Conservation (phyloP, 64 coral and sea anemone genomes). For the Catalaphyllia jardinei region DNA sequence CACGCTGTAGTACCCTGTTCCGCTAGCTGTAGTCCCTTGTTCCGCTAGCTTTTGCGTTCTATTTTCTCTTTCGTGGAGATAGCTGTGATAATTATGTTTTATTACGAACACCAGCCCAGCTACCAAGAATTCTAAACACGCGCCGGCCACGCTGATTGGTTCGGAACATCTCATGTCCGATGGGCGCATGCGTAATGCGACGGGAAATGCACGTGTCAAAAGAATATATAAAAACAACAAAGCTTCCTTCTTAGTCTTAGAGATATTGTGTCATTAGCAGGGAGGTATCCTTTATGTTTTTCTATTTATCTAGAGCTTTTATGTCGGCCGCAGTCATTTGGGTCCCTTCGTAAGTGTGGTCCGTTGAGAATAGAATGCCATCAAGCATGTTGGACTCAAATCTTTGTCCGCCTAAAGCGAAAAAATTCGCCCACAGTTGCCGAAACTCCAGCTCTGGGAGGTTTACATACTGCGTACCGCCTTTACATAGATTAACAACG, state of each 20-base stretch:
- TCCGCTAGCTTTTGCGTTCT: conserved; percentile 47
- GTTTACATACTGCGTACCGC: conserved; percentile 66
- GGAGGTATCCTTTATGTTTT: conserved; percentile 89
- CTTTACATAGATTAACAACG: conserved; percentile 86
- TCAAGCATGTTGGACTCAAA: conserved; percentile 93
- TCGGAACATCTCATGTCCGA: conserved; percentile 63
- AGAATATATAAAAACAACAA: conserved; percentile 99
- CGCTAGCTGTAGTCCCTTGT: conserved; percentile 41
- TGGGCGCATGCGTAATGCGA: conserved; percentile 85
- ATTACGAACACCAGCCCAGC: conserved; percentile 93
- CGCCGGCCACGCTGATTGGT: conserved; percentile 95
- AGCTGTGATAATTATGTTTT: conserved; percentile 93
- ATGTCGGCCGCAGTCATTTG: conserved; percentile 88
- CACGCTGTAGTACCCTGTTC: conserved; percentile 30
- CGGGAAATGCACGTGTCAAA: conserved; percentile 99
- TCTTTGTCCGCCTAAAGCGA: conserved; percentile 80
- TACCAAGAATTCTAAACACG: conserved; percentile 99
- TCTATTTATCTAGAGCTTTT: conserved; percentile 98
- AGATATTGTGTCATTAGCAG: conserved; percentile 99
- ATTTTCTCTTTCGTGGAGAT: conserved; percentile 80
- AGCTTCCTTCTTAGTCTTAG: conserved; percentile 97
- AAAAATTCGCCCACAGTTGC: conserved; percentile 78
- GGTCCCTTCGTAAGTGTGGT: conserved; percentile 72
- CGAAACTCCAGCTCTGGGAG: conserved; percentile 43
- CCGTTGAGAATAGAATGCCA: conserved; percentile 70